Evolutionary conservation across 2,888 invertebrate species (phyloP).

Genomic region (Hypselothyrea guttata): DNA sequence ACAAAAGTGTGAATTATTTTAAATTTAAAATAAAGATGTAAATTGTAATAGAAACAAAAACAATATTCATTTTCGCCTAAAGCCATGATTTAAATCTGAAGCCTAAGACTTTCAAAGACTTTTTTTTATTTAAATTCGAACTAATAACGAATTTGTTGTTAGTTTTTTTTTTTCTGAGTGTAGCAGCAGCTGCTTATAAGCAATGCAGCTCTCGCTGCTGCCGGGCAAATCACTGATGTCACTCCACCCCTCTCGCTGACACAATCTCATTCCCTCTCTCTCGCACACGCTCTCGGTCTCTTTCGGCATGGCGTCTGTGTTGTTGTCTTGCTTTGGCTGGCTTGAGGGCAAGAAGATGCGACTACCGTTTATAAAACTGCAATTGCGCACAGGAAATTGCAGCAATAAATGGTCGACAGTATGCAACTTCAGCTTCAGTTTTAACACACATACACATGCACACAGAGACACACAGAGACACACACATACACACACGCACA

Average conservation of each 20-base stretch:
- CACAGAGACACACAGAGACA: slow-evolving; percentile 16
- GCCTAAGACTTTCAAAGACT: no score
- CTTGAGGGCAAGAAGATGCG: slow-evolving; percentile 53
- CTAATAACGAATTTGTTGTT: no score
- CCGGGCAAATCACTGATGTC: slow-evolving; percentile 39
- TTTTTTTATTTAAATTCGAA: no score
- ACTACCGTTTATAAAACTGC: slow-evolving; percentile 71
- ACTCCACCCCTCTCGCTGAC: not conserved
- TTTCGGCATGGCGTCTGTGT: no score
- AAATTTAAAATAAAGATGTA: no score
- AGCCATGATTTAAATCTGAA: no score
- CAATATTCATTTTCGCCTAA: no score
- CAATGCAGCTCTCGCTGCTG: slow-evolving; percentile 44
- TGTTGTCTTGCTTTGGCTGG: not conserved
- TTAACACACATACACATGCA: slow-evolving; percentile 15
- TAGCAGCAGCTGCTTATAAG: slow-evolving; percentile 31
- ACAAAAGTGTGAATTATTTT: no score
- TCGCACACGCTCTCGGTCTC: slow-evolving; percentile 1
- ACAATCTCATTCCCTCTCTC: slow-evolving; percentile 2
- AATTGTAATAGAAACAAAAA: no score
- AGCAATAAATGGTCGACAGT: slow-evolving; percentile 64
- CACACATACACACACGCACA: slow-evolving; percentile 7
- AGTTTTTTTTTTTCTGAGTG: no score
- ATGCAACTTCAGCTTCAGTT: slow-evolving; percentile 32
- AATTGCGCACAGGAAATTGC: slow-evolving; percentile 76